Evolutionary conservation across 2,888 invertebrate species (phyloP).

Genomic region (Heteropelma amictum): DNA sequence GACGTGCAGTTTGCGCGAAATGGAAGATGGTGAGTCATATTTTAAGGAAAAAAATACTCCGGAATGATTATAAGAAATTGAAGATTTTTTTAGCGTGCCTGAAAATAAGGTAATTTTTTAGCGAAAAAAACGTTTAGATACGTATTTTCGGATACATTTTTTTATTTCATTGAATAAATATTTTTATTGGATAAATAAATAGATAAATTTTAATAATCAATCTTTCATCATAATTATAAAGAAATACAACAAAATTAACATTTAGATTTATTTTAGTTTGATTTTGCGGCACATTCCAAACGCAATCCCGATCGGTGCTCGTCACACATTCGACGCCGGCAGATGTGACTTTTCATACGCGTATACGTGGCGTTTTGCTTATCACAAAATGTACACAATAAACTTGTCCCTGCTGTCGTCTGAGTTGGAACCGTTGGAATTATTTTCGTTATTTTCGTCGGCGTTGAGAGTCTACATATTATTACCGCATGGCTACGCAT

Average conservation of each 20-base stretch:
- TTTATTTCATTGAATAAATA: not conserved
- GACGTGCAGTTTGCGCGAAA: conserved; percentile 1
- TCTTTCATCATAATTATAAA: not conserved
- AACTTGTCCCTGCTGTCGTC: not conserved
- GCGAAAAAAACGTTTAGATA: not conserved
- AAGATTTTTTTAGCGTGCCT: conserved; percentile 7
- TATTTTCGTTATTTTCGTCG: not conserved
- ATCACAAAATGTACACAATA: not conserved
- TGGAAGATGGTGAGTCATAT: not conserved
- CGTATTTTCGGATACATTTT: not conserved
- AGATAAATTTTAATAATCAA: not conserved
- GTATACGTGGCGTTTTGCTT: not conserved
- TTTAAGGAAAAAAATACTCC: not conserved
- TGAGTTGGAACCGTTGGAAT: not conserved
- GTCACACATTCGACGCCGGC: not conserved
- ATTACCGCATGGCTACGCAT: not conserved
- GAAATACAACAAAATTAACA: not conserved
- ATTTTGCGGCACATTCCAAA: not conserved
- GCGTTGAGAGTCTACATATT: not conserved
- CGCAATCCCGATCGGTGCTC: not conserved
- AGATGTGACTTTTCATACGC: not conserved
- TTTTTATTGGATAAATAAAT: too few relatives aligned
- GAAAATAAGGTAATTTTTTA: conserved; percentile 4
- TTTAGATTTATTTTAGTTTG: too few relatives aligned
- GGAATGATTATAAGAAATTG: not conserved